Evolutionary conservation across 2,113 vertebrate genomes (phyloP), one percentile per base, ranked within the genome.

Genomic region (Proterorhinus semilunaris): DNA sequence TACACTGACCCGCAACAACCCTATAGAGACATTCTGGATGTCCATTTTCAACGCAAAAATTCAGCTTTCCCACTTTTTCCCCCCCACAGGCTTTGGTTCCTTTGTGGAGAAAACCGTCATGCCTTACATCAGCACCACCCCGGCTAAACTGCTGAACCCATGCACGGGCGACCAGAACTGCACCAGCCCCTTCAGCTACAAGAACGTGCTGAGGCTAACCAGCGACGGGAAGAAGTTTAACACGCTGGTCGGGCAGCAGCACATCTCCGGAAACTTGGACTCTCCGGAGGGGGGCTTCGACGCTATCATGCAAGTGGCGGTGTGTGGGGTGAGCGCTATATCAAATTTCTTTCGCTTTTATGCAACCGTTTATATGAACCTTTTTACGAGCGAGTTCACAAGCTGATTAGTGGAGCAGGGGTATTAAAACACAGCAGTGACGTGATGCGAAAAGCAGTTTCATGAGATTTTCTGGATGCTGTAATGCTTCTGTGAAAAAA

Each of bases 101-200:
- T 99, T 99, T 76, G 98, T 99, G 89, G 98, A 99, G 85, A 99
- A 99, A 91, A 99, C 96, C 0, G 98, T 99, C 68, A 99, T 99
- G 98, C 97, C 98, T 0, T 99, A 98, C 70, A 99, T 99, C 77
- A 99, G 97, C 85, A 99, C 96, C 55, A 98, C 96, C 1, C 96
- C 97, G 3, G 96, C 96, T 66, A 99, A 98, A 83, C 90, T 99
- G 76, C 92, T 90, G 81, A 99, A 99, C 83, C 98, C 98, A 0
- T 99, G 98, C 82, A 95, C 96, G 0, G 91, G 93, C 1, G 95
- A 98, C 63, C 94, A 96, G 78, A 97, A 97, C 89, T 99, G 98
- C 83, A 98, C 98, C 65, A 98, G 97, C 66, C 98, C 98, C 0
- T 99, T 99, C 83, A 99, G 98, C 91, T 99, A 98, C 89, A 98